Evolutionary conservation across 2,113 vertebrate genomes (phyloP).

Genomic region (Nestor notabilis): DNA sequence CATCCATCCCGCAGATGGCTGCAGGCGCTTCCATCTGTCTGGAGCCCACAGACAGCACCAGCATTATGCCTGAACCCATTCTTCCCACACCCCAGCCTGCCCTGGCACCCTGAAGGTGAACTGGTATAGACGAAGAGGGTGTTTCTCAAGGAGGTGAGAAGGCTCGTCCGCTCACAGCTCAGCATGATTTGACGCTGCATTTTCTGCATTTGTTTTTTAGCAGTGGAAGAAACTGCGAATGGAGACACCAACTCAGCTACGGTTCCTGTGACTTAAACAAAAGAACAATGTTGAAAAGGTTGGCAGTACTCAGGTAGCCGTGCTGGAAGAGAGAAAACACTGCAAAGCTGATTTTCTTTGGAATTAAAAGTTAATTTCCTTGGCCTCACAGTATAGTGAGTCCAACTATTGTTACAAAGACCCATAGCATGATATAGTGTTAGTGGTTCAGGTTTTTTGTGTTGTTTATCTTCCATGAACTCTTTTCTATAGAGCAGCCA

Average conservation of each 20-base stretch:
- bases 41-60: background rate
- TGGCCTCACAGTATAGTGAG: background rate
- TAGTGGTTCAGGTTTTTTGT: background rate
- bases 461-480: background rate
- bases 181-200: background rate
- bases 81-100: background rate
- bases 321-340: background rate
- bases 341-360: background rate
- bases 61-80: fast-evolving
- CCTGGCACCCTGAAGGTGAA: background rate
- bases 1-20: fast-evolving
- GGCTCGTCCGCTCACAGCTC: background rate
- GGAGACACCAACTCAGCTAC: background rate
- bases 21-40: fast-evolving
- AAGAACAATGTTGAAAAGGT: background rate
- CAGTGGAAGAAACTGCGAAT: background rate
- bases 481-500: background rate
- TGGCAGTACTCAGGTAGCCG: background rate
- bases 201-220: background rate
- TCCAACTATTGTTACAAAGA: background rate
- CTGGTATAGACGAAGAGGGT: background rate
- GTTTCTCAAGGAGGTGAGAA: background rate
- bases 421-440: background rate
- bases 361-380: background rate
- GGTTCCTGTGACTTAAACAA: background rate